Evolutionary conservation across 2,797 vertebrate species (phyloP), one percentile per base, ranked within the genome.

Genomic region (Sitta carolinensis): DNA sequence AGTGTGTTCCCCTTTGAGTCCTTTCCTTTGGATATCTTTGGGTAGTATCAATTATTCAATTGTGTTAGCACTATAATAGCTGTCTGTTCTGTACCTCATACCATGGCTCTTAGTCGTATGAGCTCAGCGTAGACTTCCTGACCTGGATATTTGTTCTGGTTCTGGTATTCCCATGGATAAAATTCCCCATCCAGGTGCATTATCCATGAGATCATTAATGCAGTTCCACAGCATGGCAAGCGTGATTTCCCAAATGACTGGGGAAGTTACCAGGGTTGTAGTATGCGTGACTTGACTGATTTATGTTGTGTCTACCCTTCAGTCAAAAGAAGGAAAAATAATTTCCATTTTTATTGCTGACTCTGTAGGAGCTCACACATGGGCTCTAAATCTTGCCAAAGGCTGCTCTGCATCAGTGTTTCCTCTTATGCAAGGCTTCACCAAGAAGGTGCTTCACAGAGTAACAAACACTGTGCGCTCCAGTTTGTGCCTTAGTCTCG

Each of bases 271-370:
- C 61, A 62, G 48, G 77, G 40, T 23, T 89, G 67, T 51, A 75
- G 67, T 25, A 34, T 52, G 74, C 26, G 2, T 95, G 94, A 84
- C 88, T 84, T 87, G 85, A 74, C 86, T 96, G 84, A 90, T 84
- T 87, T 84, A 94, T 90, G 10, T 69, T 57, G 48, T 82, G 70
- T 74, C 77, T 84, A n/a, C 73, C 69, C 77, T 94, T 94, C 90
- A 84, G 69, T 94, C 91, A 93, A 86, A 94, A 86, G 80, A 90
- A 81, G 74, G 61, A 93, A 93, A 90, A 92, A 79, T 63, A 13
- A 96, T 96, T 95, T 96, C 86, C 94, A 94, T 94, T 95, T 93
- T 90, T 92, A 92, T 94, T 92, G 81, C 88, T 82, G 86, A 92
- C 68, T 84, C 77, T 43, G 66, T 87, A 61, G 81, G 67, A 84